Conservation (phyloP, 2,888 invertebrate genomes). For the Eumerus sabulonum region DNA sequence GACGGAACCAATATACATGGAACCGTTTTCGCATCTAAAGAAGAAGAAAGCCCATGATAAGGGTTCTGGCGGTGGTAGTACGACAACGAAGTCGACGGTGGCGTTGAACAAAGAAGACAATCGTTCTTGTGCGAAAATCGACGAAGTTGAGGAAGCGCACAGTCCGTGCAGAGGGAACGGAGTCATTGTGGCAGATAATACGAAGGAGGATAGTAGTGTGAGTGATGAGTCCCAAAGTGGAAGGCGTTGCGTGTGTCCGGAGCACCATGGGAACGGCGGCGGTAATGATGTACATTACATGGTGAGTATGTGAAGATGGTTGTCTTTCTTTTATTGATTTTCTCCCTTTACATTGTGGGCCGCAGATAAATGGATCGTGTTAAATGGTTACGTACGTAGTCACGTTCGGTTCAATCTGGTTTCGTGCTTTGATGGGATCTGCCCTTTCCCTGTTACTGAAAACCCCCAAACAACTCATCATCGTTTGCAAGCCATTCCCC, state of each 20-base stretch:
- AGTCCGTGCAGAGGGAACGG: conserved; percentile 21
- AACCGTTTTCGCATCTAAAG: conserved; percentile 72
- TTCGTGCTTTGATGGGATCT: neutral
- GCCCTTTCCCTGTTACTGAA: neutral
- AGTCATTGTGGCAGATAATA: conserved; percentile 27
- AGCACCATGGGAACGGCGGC: conserved; percentile 65
- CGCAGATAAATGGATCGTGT: conserved; percentile 23
- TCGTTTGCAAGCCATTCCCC: no score
- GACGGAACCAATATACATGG: conserved; percentile 72
- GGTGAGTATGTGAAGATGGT: conserved; percentile 65
- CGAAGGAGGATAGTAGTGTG: conserved; percentile 52
- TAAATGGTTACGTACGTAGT: conserved; percentile 36
- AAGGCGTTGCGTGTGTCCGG: conserved; percentile 69
- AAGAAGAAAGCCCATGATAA: conserved; percentile 38
- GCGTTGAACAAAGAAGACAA: conserved; percentile 35
- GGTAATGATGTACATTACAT: conserved; percentile 71
- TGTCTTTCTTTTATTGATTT: conserved; percentile 34
- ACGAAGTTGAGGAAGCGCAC: conserved; percentile 57
- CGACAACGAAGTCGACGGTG: no score
- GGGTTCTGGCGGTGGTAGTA: no score
- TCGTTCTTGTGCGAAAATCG: conserved; percentile 63
- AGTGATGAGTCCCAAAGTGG: conserved; percentile 54
- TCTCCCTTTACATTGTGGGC: conserved; percentile 11
- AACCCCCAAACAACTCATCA: no score
- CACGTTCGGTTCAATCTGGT: conserved; percentile 35